phyloP scores from a whole-genome alignment of 2,113 vertebrate genomes.

The Phrynocephalus versicolor region DNA sequence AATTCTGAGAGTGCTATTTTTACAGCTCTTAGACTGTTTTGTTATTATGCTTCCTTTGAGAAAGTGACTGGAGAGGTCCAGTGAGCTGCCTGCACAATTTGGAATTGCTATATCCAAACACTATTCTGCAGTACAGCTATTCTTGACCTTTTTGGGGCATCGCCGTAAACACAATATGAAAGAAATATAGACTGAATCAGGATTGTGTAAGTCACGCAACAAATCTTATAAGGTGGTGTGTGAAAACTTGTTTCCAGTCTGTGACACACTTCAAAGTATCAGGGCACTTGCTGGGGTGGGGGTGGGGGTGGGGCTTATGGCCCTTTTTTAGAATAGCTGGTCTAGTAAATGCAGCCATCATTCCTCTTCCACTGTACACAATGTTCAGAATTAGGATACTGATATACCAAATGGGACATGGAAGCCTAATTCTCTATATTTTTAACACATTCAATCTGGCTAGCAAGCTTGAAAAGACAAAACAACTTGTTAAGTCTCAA shows the following conservation, averaged over 20 bases:
- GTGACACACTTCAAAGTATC: too few species aligned
- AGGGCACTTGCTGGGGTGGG: too few species aligned
- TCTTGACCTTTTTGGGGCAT: too few species aligned
- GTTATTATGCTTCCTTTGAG: background rate
- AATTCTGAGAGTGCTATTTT: background rate
- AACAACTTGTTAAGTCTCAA: slow-evolving; percentile 28
- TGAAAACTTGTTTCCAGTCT: too few species aligned
- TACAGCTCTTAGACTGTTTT: background rate
- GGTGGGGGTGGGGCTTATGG: too few species aligned
- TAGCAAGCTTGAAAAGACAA: background rate
- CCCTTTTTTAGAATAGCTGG: too few species aligned
- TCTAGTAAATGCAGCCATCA: too few species aligned
- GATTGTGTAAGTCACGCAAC: too few species aligned
- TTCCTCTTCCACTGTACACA: background rate
- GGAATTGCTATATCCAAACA: background rate
- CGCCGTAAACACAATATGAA: too few species aligned
- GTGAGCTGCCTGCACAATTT: background rate
- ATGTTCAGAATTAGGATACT: background rate
- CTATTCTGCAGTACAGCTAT: too few species aligned
- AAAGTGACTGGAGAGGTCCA: background rate
- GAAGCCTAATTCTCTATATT: slow-evolving; percentile 2
- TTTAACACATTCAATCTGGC: slow-evolving; percentile 24
- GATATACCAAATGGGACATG: background rate
- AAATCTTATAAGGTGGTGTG: too few species aligned
- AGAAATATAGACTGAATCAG: too few species aligned